Evolutionary conservation across 1,140 invertebrate species (phyloP).

Genomic region (Piezodorus guildinii): DNA sequence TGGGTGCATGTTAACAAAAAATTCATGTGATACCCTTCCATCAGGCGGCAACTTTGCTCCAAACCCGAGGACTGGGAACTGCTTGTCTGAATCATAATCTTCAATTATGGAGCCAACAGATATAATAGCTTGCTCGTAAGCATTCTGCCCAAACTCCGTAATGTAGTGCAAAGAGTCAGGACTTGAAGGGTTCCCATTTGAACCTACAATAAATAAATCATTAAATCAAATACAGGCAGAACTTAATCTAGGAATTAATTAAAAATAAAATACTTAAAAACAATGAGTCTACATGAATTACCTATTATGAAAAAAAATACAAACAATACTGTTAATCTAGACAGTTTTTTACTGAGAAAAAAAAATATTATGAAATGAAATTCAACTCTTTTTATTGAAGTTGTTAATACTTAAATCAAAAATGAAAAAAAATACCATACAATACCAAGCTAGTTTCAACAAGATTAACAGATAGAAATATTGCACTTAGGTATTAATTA

Average conservation of each 20-base stretch:
- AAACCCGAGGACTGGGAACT: conserved; percentile 46
- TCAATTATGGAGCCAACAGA: conserved; percentile 52
- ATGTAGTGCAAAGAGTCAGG: conserved; percentile 47
- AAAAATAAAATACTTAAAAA: neutral
- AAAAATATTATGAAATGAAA: no score
- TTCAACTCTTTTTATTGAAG: no score
- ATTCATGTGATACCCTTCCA: conserved; percentile 44
- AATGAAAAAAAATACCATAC: no score
- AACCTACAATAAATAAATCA: conserved; percentile 36
- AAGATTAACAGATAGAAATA: no score
- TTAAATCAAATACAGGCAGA: neutral
- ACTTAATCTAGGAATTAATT: neutral
- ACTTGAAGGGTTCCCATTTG: conserved; percentile 46
- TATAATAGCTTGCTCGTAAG: conserved; percentile 45
- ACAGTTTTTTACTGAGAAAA: no score
- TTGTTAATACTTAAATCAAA: no score
- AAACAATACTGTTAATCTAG: no score
- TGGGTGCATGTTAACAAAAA: conserved; percentile 45
- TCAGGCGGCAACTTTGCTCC: conserved; percentile 42
- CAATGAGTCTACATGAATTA: no score
- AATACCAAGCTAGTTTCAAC: no score
- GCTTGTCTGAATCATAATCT: conserved; percentile 46
- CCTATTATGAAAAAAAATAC: no score
- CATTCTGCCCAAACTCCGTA: conserved; percentile 36
- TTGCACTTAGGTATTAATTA: no score